These are phyloP conservation scores for Luidia sarsii DNA, from an alignment of 53 echinoderm and acorn worm species.

Conservation along the genomic window DNA sequence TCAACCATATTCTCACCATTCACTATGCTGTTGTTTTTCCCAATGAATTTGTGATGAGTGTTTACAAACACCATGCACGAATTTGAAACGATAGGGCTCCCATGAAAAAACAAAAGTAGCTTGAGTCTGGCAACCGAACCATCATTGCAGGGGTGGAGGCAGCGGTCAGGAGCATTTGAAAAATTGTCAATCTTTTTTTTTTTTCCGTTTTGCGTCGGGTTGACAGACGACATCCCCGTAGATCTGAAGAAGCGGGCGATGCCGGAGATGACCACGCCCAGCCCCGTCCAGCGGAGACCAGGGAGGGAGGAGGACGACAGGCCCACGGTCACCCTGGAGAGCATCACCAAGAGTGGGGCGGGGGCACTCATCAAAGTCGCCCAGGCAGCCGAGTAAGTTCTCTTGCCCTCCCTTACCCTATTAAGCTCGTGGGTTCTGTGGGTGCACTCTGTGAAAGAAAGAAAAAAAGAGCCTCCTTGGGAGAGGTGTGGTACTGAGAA, in stretches of 20 bases:
- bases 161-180: too few relatives aligned
- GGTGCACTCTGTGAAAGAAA: too few relatives aligned
- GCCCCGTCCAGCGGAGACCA: slow-evolving; percentile 49
- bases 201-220: too few relatives aligned
- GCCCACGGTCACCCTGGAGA: slow-evolving; percentile 81
- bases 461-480: background rate
- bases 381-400: slow-evolving; percentile 81
- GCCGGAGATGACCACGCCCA: slow-evolving; percentile 37
- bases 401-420: background rate
- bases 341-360: slow-evolving; percentile 73
- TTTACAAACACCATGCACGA: too few relatives aligned
- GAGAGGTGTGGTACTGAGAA: background rate
- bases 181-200: too few relatives aligned
- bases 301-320: slow-evolving; percentile 69
- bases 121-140: too few relatives aligned
- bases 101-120: too few relatives aligned
- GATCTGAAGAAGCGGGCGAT: slow-evolving; percentile 62
- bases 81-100: too few relatives aligned
- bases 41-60: too few relatives aligned
- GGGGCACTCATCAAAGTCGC: slow-evolving; percentile 77
- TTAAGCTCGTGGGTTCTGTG: background rate
- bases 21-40: too few relatives aligned
- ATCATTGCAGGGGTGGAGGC: too few relatives aligned
- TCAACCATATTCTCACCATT: too few relatives aligned
- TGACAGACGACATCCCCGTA: slow-evolving; percentile 62